These are phyloP conservation scores for Cephus pygmeus DNA, from an alignment of 2,888 invertebrate species.

Conservation along the genomic window DNA sequence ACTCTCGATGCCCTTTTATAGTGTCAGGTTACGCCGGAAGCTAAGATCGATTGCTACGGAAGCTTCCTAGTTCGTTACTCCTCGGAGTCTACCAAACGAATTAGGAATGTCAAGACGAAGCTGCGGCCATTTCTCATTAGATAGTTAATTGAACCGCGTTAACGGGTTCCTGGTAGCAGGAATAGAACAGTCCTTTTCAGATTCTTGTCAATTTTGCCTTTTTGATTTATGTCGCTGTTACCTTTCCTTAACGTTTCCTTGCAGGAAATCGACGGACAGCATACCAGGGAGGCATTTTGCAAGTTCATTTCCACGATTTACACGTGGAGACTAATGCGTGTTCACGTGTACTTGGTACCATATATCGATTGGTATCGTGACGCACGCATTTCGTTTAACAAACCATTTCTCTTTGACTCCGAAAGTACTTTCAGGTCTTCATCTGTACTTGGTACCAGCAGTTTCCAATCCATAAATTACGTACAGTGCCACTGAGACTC, in stretches of 20 bases:
- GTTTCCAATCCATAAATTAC: too few relatives aligned
- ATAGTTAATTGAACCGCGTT: background rate
- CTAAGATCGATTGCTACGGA: conserved; percentile 30
- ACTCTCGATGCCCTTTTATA: conserved; percentile 28
- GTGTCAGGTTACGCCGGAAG: conserved; percentile 32
- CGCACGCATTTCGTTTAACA: too few relatives aligned
- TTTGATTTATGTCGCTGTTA: background rate
- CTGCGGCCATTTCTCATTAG: background rate
- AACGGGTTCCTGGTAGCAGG: background rate
- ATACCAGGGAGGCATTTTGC: too few relatives aligned
- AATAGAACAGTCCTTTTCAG: background rate
- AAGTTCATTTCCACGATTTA: background rate
- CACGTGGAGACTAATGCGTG: background rate
- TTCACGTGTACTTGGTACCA: too few relatives aligned
- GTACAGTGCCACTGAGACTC: too few relatives aligned
- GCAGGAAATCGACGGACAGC: background rate
- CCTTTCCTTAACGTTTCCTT: background rate
- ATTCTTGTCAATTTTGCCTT: background rate
- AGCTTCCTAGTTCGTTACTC: conserved; percentile 12
- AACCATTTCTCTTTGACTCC: too few relatives aligned
- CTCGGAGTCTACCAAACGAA: background rate
- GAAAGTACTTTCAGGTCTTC: too few relatives aligned
- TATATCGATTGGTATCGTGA: too few relatives aligned
- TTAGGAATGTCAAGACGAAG: background rate
- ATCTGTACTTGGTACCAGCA: too few relatives aligned